Evolutionary conservation across 2,113 vertebrate species (phyloP), one percentile per base, ranked within the genome.

Genomic region (Salminus brasiliensis): DNA sequence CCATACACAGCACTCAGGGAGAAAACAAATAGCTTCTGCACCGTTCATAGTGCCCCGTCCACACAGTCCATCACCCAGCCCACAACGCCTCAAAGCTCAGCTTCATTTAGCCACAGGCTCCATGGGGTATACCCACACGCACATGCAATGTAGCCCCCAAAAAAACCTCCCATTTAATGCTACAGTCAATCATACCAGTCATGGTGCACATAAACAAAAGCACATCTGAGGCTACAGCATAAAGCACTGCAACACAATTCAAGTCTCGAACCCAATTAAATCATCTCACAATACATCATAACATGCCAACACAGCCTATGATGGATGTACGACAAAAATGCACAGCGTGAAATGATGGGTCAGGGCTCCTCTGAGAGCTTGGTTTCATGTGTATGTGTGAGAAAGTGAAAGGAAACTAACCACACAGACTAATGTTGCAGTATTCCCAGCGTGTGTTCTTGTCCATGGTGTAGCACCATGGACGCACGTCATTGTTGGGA

Each of bases 391-490:
- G 57, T 75, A 8, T 65, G 45, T 55, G 30, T 32, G 77, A 72
- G 81, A 83, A 86, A 87, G 82, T 72, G 88, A 91, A 90, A 83
- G 30, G 85, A 85, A 87, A 95, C 97, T 95, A 93, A 99, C 97
- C 96, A 76, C 97, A 99, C 85, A 85, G 91, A 88, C 95, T 95
- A 94, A 99, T 96, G 94, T 94, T 92, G 91, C 97, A 99, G 91
- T 96, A 99, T 86, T 99, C 97, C 97, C 97, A 98, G 4, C 88
- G 94, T 85, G 93, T 95, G 87, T 94, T 92, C 85, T 94, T 95
- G 92, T 99, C 97, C 95, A 96, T 93, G 74, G 97, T 98, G 91
- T 94, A 98, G 90, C 97, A 99, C 97, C 97, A 99, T 0, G 97
- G 97, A 87, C 95, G 95, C 25, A 89, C 91, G 45, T 96, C 96